phyloP scores from a whole-genome alignment of 1,140 invertebrate species.

The Pseudachorutes palmiensis region DNA sequence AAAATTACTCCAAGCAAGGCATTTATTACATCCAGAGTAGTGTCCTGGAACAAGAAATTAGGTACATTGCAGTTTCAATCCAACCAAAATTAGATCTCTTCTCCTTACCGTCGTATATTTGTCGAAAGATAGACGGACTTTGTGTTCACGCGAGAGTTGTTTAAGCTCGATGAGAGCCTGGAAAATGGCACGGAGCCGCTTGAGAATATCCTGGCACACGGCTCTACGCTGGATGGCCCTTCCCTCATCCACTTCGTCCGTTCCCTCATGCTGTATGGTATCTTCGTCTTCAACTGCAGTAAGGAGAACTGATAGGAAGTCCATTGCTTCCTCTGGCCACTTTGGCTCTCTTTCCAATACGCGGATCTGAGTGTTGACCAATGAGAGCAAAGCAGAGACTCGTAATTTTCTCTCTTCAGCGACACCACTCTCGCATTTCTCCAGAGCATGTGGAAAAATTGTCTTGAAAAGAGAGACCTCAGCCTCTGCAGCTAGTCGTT shows the following conservation, averaged over 20 bases:
- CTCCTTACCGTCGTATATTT: constrained; percentile 17
- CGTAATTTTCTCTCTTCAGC: background rate
- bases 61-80: background rate
- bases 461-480: constrained; percentile 24
- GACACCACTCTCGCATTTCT: constrained; percentile 18
- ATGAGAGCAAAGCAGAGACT: constrained; percentile 14
- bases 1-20: constrained; percentile 24
- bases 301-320: constrained; percentile 22
- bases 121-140: constrained; percentile 23
- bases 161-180: constrained; percentile 23
- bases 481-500: background rate
- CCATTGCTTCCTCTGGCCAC: constrained; percentile 30
- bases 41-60: constrained; percentile 19
- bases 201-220: background rate
- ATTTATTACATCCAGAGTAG: constrained; percentile 25
- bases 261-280: background rate
- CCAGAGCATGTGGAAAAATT: constrained; percentile 22
- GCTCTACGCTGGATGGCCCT: background rate
- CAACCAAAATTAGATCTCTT: background rate
- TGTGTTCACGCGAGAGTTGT: constrained; percentile 15
- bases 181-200: background rate
- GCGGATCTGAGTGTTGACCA: constrained; percentile 22
- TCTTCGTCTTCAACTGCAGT: constrained; percentile 14
- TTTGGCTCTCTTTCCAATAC: constrained; percentile 24
- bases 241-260: background rate